Conservation (phyloP, 2,888 invertebrate genomes). For the Mesochorus sp. region DNA sequence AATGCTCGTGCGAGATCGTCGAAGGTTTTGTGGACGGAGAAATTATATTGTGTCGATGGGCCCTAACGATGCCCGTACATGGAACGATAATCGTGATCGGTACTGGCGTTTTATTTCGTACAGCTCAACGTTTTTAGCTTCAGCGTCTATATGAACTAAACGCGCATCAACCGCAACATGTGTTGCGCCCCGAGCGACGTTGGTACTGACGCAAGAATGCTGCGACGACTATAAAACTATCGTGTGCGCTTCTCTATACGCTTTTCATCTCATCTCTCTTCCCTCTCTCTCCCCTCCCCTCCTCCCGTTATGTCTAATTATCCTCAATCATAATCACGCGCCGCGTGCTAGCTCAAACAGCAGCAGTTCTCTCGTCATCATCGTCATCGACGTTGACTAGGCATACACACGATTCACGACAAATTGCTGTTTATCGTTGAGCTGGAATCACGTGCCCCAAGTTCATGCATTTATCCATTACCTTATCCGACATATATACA, state of each 20-base stretch:
- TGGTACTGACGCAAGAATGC: conserved; percentile 61
- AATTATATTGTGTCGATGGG: conserved; percentile 56
- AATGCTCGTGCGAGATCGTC: conserved; percentile 32
- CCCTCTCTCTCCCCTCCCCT: conserved; percentile 44
- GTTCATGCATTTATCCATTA: not conserved
- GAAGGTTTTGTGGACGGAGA: conserved; percentile 46
- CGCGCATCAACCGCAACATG: conserved; percentile 27
- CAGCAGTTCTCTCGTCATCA: conserved; percentile 44
- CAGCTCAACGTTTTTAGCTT: conserved; percentile 23
- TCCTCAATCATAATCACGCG: conserved; percentile 71
- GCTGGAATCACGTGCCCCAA: conserved; percentile 36
- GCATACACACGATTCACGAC: conserved; percentile 50
- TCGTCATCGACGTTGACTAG: conserved; percentile 42
- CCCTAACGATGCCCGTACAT: conserved; percentile 68
- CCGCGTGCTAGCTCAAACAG: conserved; percentile 50
- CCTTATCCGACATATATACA: not conserved
- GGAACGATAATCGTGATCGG: conserved; percentile 59
- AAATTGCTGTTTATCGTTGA: conserved; percentile 59
- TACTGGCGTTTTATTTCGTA: conserved; percentile 34
- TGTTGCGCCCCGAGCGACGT: conserved; percentile 56
- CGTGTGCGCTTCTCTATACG: conserved; percentile 41
- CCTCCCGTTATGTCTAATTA: conserved; percentile 64
- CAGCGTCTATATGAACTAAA: not conserved
- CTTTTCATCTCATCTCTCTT: conserved; percentile 41
- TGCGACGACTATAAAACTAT: conserved; percentile 49